A percentile compares a stretch with the other conserved stretches of the same genome.
phyloP scores from a whole-genome alignment of 2,113 vertebrate genomes.

The Pollachius pollachius region DNA sequence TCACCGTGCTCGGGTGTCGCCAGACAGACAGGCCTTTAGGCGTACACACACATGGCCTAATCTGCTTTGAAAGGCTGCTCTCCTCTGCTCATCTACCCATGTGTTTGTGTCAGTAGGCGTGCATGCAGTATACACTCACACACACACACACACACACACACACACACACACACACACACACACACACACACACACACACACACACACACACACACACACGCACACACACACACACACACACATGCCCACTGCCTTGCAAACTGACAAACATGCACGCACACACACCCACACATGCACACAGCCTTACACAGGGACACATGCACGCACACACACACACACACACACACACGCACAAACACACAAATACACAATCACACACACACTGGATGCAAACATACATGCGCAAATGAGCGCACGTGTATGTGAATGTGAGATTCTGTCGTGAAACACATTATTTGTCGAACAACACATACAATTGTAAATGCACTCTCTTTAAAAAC shows the following conservation, averaged over 20 bases:
- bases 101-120: conserved; percentile 30
- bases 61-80: conserved; percentile 65
- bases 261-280: too few species aligned
- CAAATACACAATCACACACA: conserved; percentile 1
- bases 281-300: background rate
- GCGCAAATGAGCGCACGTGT: background rate
- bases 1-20: conserved; percentile 49
- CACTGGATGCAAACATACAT: background rate
- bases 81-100: conserved; percentile 49
- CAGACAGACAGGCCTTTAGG: conserved; percentile 56
- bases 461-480: conserved; percentile 51
- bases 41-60: conserved; percentile 47
- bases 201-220: conserved; percentile 1
- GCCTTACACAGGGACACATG: background rate
- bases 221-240: background rate
- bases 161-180: too few species aligned
- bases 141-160: background rate
- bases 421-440: background rate
- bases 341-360: conserved; percentile 10
- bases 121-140: background rate
- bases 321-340: conserved; percentile 14
- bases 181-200: conserved; percentile 8
- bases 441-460: conserved; percentile 35
- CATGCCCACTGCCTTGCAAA: background rate
- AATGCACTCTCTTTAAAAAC: conserved; percentile 35